Evolutionary conservation across 2,888 invertebrate genomes (phyloP), one percentile per base, ranked within the genome.

Genomic region (Aradus depressus): DNA sequence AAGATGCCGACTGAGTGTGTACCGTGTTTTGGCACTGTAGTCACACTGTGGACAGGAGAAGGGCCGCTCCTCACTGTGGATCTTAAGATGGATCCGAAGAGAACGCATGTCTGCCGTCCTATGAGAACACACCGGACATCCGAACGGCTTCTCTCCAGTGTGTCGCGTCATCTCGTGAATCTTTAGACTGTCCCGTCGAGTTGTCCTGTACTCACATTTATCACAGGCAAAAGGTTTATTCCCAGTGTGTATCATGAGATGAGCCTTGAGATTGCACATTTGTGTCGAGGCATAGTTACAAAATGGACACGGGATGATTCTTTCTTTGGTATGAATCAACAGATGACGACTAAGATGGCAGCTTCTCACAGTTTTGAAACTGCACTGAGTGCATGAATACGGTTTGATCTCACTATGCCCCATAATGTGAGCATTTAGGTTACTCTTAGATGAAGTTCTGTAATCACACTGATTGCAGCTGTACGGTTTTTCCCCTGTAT

Each of bases 181-280:
- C 12, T 38, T n/a, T 6, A 47, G 47, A 14, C 47, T 37, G 23
- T 47, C 47, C 47, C 38, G 37, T n/a, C 47, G 35, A 5, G 47
- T 34, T 5, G 37, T 23, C 18, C 22, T 47, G 18, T 47, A 47
- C 6, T 47, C 47, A 47, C 47, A 47, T n/a, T 37, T 25, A 26
- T 47, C 47, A 38, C 47, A 47, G 3, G 35, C 19, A 26, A 34
- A 47, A 2, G 47, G 47, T 25, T 47, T 47, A 12, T 47, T 18
- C 25, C 38, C 38, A 25, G 21, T 47, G n/a, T 47, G 47, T 3
- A 38, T 47, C 47, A 37, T 38, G 25, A 28, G 19, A 19, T 47
- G 47, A 14, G 47, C 47, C 38, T 47, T 47, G 16, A 47, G 28
- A 18, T 47, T 47, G n/a, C 37, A 47, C 47, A 47, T 47, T 21